Conservation (phyloP, 2,797 vertebrate genomes). For the Liasis olivaceus region DNA sequence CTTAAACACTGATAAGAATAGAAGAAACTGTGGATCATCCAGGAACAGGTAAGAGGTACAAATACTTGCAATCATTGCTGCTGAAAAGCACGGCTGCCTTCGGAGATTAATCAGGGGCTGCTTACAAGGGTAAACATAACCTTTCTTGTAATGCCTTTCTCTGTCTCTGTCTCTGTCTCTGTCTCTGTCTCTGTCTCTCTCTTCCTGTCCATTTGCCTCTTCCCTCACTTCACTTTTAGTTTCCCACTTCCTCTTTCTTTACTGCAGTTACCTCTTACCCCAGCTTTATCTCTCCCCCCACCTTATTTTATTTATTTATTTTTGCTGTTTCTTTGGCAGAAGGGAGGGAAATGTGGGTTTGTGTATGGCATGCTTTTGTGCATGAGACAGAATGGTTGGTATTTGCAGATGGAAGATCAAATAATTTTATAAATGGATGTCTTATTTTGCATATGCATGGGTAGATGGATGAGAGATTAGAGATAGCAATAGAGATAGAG, state of each 20-base stretch:
- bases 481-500: not conserved
- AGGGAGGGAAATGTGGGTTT: not conserved
- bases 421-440: not conserved
- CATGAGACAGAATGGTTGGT: not conserved
- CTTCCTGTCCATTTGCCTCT: not conserved
- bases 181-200: not conserved
- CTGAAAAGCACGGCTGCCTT: not conserved
- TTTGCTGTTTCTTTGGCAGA: not conserved
- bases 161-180: no score
- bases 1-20: not conserved
- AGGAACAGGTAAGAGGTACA: not conserved
- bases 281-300: not conserved
- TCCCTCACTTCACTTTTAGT: not conserved
- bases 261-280: not conserved
- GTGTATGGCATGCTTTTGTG: not conserved
- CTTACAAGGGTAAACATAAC: not conserved
- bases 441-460: not conserved
- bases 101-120: not conserved
- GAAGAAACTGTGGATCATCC: not conserved
- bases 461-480: not conserved
- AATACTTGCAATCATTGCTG: not conserved
- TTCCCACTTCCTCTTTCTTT: not conserved
- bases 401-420: not conserved
- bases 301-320: not conserved
- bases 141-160: not conserved